Conservation (phyloP, 2,113 vertebrate genomes). For the Engystomops pustulosus region DNA sequence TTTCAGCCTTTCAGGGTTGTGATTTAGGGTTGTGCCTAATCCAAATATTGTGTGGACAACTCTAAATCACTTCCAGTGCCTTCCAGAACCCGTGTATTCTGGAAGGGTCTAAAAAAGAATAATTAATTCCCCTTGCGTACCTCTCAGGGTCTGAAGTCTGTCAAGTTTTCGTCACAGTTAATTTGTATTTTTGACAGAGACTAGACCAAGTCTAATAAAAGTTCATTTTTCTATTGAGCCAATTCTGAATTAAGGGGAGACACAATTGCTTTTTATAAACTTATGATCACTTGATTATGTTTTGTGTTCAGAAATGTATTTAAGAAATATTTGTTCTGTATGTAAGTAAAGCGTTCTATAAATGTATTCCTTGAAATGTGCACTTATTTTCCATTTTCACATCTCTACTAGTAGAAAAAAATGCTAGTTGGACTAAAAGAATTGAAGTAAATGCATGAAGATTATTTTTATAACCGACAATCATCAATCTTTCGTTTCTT, state of each 20-base stretch:
- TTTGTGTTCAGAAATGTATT: slow-evolving; percentile 21
- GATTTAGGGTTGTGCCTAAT: no score
- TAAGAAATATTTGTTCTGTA: background rate
- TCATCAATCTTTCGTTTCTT: slow-evolving; percentile 34
- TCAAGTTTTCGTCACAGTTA: no score
- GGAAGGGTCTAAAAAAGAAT: no score
- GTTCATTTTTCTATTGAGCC: background rate
- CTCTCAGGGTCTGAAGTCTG: no score
- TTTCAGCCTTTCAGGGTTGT: no score
- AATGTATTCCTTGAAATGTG: slow-evolving; percentile 28
- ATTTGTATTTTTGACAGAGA: background rate
- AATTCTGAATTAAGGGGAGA: background rate
- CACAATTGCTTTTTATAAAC: background rate
- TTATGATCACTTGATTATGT: slow-evolving; percentile 2
- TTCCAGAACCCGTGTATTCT: no score
- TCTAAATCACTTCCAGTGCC: no score
- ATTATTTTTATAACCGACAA: slow-evolving; percentile 51
- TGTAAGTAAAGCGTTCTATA: background rate
- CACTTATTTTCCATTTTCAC: slow-evolving; percentile 31
- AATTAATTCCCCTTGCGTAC: no score
- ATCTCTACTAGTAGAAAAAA: background rate
- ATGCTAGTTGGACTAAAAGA: background rate
- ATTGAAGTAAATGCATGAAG: slow-evolving; percentile 48
- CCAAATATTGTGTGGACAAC: no score
- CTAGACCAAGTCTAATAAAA: background rate